phyloP scores from a whole-genome alignment of 23 tunicate species.

The Corella eumyota region DNA sequence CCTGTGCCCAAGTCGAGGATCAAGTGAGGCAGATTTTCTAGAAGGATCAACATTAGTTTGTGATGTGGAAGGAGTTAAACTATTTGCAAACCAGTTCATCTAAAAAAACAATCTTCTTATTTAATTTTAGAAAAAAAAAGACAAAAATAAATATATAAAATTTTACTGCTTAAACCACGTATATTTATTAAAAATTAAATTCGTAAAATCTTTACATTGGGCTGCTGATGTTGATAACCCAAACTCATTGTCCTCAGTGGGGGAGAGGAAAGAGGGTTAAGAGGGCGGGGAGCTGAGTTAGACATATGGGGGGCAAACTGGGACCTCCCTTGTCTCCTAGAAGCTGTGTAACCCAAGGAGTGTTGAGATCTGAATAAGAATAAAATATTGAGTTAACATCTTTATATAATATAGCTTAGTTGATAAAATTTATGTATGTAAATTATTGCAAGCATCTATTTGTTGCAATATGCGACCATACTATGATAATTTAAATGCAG shows the following conservation, averaged over 20 bases:
- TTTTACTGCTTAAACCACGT: too few relatives aligned
- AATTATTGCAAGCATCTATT: too few relatives aligned
- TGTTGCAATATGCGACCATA: too few relatives aligned
- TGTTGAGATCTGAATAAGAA: conserved; percentile 15
- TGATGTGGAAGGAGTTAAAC: conserved; percentile 12
- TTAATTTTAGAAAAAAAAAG: too few relatives aligned
- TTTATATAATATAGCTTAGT: too few relatives aligned
- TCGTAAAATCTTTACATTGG: too few relatives aligned
- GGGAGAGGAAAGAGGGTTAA: conserved; percentile 30
- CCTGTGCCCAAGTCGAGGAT: conserved; percentile 73
- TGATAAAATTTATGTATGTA: neutral
- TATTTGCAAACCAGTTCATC: conserved; percentile 32
- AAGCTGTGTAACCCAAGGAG: conserved; percentile 17
- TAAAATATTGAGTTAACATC: neutral
- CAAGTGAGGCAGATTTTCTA: conserved; percentile 73
- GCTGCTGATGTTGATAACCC: too few relatives aligned
- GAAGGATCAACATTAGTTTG: conserved; percentile 36
- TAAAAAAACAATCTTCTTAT: conserved; percentile 3
- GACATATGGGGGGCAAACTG: conserved; percentile 8
- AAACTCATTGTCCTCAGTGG: conserved; percentile 14
- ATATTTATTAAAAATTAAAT: too few relatives aligned
- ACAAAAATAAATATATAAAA: too few relatives aligned
- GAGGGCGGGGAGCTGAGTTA: conserved; percentile 18
- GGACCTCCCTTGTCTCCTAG: conserved; percentile 6
- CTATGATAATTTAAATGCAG: too few relatives aligned